Evolutionary conservation across 2,797 vertebrate genomes (phyloP), one percentile per base, ranked within the genome.

Genomic region (Jordanella pulchra): DNA sequence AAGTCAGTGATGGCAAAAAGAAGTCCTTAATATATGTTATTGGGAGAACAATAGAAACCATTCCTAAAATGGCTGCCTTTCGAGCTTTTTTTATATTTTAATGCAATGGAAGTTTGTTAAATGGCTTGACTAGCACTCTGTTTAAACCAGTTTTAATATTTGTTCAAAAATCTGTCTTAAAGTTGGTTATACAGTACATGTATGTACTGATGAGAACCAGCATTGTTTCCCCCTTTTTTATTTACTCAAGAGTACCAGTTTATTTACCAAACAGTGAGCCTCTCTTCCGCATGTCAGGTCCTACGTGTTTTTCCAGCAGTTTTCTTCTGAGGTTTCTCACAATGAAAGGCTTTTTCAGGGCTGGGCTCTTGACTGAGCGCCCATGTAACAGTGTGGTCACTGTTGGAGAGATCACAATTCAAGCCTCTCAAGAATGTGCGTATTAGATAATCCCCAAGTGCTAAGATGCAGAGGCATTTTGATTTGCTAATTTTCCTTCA

Each of bases 281-380:
- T 75, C 67, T 64, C 69, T 76, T 80, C 72, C 69, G 39, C 44
- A 72, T 73, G 74, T 87, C 77, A 79, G 84, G 30, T 67, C 70
- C 71, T 78, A 72, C 69, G 80, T 80, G 75, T 80, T 86, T 39
- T 84, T 84, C 69, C 67, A 73, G 80, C 80, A 75, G 90, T 89
- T 88, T 86, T 89, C 86, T 84, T 73, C 78, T 72, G 75, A 79
- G 77, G 87, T 89, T 84, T 74, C 79, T 70, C 42, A 32, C 73
- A 71, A 93, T 92, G 94, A 93, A 91, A 84, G 66, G 50, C 84
- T 88, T 80, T 89, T 78, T 89, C 78, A 84, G 77, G 65, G 82
- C 81, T 4, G 7, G 69, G 60, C 80, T 75, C 80, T 85, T 58
- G 75, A 89, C 80, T 61, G 75, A 85, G 80, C 58, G 30, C 13